Evolutionary conservation across 2,113 vertebrate genomes (phyloP).

Genomic region (Cebus imitator): DNA sequence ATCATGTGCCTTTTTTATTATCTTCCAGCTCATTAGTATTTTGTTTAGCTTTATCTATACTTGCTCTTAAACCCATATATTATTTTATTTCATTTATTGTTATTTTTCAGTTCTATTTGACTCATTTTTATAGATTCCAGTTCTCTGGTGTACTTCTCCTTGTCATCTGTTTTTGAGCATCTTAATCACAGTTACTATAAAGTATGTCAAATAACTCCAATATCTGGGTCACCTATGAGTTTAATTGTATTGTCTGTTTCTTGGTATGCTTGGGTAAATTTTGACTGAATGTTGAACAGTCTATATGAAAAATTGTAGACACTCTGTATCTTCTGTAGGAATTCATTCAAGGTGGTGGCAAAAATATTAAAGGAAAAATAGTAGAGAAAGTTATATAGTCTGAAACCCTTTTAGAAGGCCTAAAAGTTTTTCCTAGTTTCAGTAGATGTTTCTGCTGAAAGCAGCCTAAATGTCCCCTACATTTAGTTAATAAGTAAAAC

Average conservation of each 20-base stretch:
- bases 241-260: neutral
- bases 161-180: neutral
- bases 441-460: no score
- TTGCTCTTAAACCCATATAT: neutral
- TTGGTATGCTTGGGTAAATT: neutral
- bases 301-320: neutral
- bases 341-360: no score
- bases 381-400: no score
- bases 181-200: neutral
- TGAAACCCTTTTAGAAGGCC: no score
- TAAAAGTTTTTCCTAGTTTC: no score
- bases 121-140: neutral
- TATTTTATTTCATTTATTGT: neutral
- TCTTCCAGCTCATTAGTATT: neutral
- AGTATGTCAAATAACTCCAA: neutral
- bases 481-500: no score
- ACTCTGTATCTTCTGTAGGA: neutral
- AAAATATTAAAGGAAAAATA: no score
- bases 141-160: neutral
- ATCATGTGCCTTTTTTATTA: neutral
- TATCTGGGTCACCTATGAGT: neutral
- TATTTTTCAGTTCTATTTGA: slow-evolving; percentile 3
- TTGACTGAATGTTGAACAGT: neutral
- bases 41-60: neutral
- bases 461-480: no score